Conservation (phyloP, 2,797 vertebrate genomes). For the Rhodeus uyekii region DNA sequence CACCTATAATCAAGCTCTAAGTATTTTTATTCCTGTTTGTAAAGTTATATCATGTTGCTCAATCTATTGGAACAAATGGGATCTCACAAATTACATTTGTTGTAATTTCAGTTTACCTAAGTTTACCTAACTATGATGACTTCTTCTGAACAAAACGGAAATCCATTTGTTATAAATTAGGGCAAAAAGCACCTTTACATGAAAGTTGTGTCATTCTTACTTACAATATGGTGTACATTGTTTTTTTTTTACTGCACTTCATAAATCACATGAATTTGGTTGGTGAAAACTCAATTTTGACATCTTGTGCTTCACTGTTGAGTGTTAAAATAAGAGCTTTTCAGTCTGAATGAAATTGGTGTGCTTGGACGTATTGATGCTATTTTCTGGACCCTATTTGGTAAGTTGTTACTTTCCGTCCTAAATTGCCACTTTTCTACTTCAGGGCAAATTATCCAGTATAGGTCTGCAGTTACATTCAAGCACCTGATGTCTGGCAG, state of each 20-base stretch:
- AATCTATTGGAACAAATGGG: background rate
- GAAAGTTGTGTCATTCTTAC: background rate
- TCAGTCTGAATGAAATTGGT: background rate
- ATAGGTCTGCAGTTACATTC: slow-evolving; percentile 60
- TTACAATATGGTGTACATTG: background rate
- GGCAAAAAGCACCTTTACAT: background rate
- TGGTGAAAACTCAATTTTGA: background rate
- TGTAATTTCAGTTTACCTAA: background rate
- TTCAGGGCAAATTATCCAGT: slow-evolving; percentile 46
- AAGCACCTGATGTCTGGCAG: slow-evolving; percentile 62
- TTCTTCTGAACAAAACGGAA: background rate
- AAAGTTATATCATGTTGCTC: background rate
- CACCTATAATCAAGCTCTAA: too few species aligned
- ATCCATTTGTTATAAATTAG: background rate
- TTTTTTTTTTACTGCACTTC: background rate
- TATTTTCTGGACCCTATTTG: slow-evolving; percentile 19
- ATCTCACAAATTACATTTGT: background rate
- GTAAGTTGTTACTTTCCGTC: slow-evolving; percentile 29
- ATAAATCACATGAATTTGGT: background rate
- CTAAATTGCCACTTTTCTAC: slow-evolving; percentile 57
- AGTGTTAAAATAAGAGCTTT: background rate
- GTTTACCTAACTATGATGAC: background rate
- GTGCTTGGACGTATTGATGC: background rate
- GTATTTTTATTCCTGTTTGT: background rate
- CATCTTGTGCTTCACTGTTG: background rate